Evolutionary conservation across 2,888 invertebrate genomes (phyloP).

Genomic region (Empis livida): DNA sequence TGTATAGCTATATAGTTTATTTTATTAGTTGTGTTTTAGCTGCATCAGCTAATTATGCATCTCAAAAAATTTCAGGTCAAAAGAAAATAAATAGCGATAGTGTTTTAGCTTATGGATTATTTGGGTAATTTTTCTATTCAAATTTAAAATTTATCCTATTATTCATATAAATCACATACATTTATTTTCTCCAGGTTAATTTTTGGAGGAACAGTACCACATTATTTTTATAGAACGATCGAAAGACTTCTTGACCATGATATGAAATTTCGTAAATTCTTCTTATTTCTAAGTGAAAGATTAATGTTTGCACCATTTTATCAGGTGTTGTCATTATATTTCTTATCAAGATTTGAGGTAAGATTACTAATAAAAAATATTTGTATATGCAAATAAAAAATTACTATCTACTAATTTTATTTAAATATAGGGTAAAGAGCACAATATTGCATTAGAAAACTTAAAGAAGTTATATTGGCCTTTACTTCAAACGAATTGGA

Average conservation of each 20-base stretch:
- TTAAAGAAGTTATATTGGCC: slow-evolving; percentile 50
- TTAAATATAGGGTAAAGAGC: slow-evolving; percentile 47
- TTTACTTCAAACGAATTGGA: slow-evolving; percentile 59
- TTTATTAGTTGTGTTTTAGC: slow-evolving; percentile 55
- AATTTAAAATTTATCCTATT: neutral
- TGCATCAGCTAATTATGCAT: slow-evolving; percentile 56
- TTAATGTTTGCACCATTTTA: slow-evolving; percentile 57
- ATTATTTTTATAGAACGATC: slow-evolving; percentile 57
- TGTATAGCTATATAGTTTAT: slow-evolving; percentile 2
- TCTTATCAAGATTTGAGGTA: slow-evolving; percentile 58
- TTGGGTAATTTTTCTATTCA: slow-evolving; percentile 44
- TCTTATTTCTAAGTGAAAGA: slow-evolving; percentile 56
- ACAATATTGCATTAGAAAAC: slow-evolving; percentile 48
- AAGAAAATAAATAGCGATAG: slow-evolving; percentile 50
- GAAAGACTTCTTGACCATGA: slow-evolving; percentile 48
- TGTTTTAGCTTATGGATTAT: slow-evolving; percentile 57
- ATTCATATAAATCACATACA: too few relatives aligned
- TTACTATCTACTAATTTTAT: neutral
- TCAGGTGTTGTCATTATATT: slow-evolving; percentile 60
- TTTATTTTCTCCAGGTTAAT: slow-evolving; percentile 42
- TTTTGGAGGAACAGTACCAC: slow-evolving; percentile 70
- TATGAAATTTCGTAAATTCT: slow-evolving; percentile 40
- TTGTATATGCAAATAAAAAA: neutral
- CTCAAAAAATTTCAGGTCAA: slow-evolving; percentile 56
- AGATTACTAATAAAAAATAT: slow-evolving; percentile 7